phyloP scores from a whole-genome alignment of 2,113 vertebrate species.

The Erpornis zantholeuca region DNA sequence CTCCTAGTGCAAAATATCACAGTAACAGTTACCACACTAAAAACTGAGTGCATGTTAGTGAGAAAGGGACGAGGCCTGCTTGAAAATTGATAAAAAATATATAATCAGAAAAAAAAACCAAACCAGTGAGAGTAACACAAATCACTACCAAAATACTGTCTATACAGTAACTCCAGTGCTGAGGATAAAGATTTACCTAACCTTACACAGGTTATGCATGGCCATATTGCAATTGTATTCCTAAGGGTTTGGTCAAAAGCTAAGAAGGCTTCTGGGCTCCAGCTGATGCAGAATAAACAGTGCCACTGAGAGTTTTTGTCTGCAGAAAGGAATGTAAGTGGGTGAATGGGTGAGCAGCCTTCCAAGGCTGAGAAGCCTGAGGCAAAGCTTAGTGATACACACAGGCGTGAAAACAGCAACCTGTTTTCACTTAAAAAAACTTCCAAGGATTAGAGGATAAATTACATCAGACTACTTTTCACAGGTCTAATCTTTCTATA shows the following conservation, averaged over 20 bases:
- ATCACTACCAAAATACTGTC: neutral
- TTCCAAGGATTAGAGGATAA: neutral
- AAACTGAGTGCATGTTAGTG: neutral
- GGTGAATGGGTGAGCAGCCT: neutral
- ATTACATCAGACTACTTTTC: neutral
- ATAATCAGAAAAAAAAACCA: neutral
- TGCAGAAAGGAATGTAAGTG: neutral
- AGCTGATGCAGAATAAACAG: neutral
- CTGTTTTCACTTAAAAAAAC: neutral
- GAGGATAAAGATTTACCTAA: neutral
- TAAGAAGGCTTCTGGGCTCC: neutral
- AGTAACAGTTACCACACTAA: neutral
- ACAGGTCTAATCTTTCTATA: neutral
- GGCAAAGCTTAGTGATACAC: neutral
- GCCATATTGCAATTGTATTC: neutral
- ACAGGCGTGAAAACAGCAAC: fast-evolving
- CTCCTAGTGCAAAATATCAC: neutral
- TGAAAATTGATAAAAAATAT: neutral
- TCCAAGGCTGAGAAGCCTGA: neutral
- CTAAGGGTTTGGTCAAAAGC: neutral
- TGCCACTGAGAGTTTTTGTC: neutral
- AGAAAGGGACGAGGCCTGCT: neutral
- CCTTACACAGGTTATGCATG: neutral
- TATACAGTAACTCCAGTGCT: neutral
- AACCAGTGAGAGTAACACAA: neutral